These are phyloP conservation scores for Sinosuthora webbiana DNA, from an alignment of 2,113 vertebrate species.

Conservation along the genomic window DNA sequence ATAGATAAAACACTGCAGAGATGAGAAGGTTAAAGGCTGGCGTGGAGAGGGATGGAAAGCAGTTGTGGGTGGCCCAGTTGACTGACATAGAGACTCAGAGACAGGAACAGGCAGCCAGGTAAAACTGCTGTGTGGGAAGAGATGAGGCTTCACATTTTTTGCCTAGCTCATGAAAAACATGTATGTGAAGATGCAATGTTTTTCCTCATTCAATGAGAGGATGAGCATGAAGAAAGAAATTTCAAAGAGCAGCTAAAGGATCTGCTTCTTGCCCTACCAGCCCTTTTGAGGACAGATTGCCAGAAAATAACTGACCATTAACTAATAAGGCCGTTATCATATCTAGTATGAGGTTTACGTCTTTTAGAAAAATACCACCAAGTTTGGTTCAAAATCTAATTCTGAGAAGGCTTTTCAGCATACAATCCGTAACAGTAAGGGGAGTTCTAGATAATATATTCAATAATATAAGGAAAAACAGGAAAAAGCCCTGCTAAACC, in stretches of 20 bases:
- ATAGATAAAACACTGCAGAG: accelerated
- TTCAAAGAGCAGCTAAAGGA: background rate
- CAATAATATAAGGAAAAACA: background rate
- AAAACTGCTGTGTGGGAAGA: background rate
- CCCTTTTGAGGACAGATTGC: background rate
- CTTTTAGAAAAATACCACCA: background rate
- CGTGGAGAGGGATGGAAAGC: background rate
- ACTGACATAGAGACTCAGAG: background rate
- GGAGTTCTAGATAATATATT: background rate
- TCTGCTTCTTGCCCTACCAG: background rate
- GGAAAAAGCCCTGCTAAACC: background rate
- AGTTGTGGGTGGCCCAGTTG: background rate
- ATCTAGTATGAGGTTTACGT: background rate
- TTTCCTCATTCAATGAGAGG: background rate
- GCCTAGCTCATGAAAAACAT: background rate
- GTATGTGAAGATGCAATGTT: background rate
- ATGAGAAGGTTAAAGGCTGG: background rate
- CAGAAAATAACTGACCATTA: background rate
- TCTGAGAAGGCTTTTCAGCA: background rate
- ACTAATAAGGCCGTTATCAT: background rate
- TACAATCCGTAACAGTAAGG: background rate
- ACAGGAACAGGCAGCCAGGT: background rate
- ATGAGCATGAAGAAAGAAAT: background rate
- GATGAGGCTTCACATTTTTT: background rate
- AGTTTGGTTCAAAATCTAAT: background rate